Evolutionary conservation across 2,888 invertebrate genomes (phyloP).

Genomic region (Koerneria pararmatus): DNA sequence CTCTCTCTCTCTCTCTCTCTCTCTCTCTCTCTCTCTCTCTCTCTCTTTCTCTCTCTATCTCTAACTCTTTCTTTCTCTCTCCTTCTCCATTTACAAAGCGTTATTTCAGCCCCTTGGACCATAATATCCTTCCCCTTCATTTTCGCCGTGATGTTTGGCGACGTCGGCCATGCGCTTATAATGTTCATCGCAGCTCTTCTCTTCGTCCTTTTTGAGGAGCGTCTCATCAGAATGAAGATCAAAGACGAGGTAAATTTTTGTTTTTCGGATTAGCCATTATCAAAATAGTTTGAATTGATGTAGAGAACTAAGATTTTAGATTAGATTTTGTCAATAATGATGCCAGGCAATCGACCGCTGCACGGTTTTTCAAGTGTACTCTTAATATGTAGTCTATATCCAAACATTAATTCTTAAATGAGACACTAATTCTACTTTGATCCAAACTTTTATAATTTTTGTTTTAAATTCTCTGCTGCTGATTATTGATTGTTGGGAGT

Average conservation of each 20-base stretch:
- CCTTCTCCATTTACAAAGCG: background rate
- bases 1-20: background rate
- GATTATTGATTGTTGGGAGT: background rate
- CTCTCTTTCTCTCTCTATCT: background rate
- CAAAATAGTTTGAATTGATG: too few species aligned
- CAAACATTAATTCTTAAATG: too few species aligned
- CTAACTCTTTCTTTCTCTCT: background rate
- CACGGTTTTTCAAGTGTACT: too few species aligned
- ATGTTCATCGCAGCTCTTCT: conserved; percentile 86
- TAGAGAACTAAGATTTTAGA: too few species aligned
- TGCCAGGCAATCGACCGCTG: too few species aligned
- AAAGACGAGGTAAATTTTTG: conserved; percentile 46
- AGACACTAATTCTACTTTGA: too few species aligned
- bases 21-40: background rate
- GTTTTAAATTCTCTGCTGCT: background rate
- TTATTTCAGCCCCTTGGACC: conserved; percentile 82
- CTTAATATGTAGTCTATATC: too few species aligned
- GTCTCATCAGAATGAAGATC: conserved; percentile 64
- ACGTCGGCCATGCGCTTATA: conserved; percentile 85
- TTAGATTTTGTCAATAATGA: too few species aligned
- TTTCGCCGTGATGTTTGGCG: conserved; percentile 98
- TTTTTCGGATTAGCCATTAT: too few species aligned
- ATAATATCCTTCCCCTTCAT: conserved; percentile 95
- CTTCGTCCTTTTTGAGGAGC: conserved; percentile 91
- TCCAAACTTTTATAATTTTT: too few species aligned